Evolutionary conservation across 2,797 vertebrate genomes (phyloP), one percentile per base, ranked within the genome.

Genomic region (Otolemur crassicaudatus): DNA sequence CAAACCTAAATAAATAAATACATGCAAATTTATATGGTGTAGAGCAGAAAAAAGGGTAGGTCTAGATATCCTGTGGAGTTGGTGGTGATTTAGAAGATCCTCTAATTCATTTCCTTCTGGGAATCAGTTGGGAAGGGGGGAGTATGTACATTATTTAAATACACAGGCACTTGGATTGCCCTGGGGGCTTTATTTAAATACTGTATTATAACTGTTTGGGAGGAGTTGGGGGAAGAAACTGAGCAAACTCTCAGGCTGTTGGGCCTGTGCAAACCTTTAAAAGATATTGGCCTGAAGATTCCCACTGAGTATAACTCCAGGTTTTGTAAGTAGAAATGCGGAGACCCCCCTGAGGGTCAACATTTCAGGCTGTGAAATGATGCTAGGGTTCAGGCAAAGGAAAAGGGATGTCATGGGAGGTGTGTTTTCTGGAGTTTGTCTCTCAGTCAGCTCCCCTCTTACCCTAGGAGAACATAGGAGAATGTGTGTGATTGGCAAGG

Each of bases 211-310:
- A 56, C 10, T 76, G 20, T 49, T 89, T 87, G 46, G 49, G 58
- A 65, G 90, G 58, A 83, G 40, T 63, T 92, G 61, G 87, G 88
- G 88, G n/a, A 65, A 90, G 87, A 76, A 69, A 90, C 25, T 88
- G 82, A 95, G 77, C 43, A 92, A 79, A 92, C 34, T 88, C 84
- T 88, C 7, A 23, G 87, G 61, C 84, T 94, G 2, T 93, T 79
- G 16, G 40, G 60, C 70, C 31, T 93, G 29, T 43, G 63, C 53
- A 81, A 70, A 37, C 82, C 61, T 91, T 88, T 58, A 49, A 95
- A 87, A n/a, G 79, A 31, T 67, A 37, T 37, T 94, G 76, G 23
- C 37, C 34, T 90, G 34, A 91, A 16, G 43, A 7, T 83, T 49
- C 63, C 34, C 25, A 17, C 75, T 87, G 77, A 77, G 61, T 27